Base-by-base conservation (phyloP, 2,888 invertebrate genomes). In the Drosophila peninsularis region DNA sequence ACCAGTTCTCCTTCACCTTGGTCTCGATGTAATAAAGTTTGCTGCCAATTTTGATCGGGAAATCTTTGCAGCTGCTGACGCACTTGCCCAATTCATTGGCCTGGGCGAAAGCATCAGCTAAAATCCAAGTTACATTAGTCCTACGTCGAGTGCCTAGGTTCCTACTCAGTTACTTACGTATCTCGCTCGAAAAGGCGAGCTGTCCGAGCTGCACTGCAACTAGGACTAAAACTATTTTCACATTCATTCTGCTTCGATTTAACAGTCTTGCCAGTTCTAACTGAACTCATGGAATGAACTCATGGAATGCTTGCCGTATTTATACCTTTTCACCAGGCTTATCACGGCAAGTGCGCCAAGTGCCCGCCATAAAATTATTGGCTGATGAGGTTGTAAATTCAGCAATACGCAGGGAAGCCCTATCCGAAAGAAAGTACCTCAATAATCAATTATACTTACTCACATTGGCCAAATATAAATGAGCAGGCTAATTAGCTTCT, bases 1-100 rank as follows among this genome's bases (percentile, higher is more conserved):
- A 53, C 73, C 74, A 74, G 19, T 54, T 73, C 0, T 19, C 60
- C 41, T 58, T 61, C 39, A 45, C 5, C 3, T 17, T 47, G 1
- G 47, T 21, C 49, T 52, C 44, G 13, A 61, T 44, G 17, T 44
- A 27, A 19, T 55, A 58, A 2, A 70, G 45, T 17, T 75, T 75
- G 1, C 9, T 58, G 27, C 69, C 70, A 36, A 62, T 41, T 60
- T 36, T 36, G 39, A 58, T 37, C 11, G 53, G 30, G 13, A 45
- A 62, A 1, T 56, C 55, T 3, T 19, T 44, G 34, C 68, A 67
- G 5, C 5, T 50, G 57, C 68, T 32, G 0, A 60, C 13, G 41
- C 60, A 69, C 19, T 54, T 42, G 0, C 37, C 34, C 21, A 24
- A 17, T 0, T 64, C 49, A 17, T 24, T 61, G 0, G 32, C 10